Conservation (phyloP, 2,797 vertebrate species). For the Phrynocephalus vlangalii region DNA sequence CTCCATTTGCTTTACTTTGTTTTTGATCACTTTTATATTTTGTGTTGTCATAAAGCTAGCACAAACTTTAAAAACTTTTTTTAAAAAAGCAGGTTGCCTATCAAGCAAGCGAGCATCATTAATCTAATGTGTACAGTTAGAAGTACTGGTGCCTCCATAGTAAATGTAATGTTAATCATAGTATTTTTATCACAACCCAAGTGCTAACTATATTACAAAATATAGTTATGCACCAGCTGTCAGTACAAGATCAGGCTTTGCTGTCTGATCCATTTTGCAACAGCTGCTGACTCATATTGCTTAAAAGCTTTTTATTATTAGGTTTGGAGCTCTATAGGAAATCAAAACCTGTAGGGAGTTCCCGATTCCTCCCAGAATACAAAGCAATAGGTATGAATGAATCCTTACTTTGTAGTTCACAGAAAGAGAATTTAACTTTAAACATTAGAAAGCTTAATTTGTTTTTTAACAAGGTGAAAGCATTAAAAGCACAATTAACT, state of each 20-base stretch:
- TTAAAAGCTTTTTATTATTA: slow-evolving; percentile 35
- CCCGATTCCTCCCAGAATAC: slow-evolving; percentile 23
- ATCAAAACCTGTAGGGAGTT: slow-evolving; percentile 56
- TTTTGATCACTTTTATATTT: not conserved
- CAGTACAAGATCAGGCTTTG: slow-evolving; percentile 12
- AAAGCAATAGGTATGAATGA: slow-evolving; percentile 26
- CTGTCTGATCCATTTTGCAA: slow-evolving; percentile 8
- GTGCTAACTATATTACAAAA: slow-evolving; percentile 5
- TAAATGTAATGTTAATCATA: not conserved
- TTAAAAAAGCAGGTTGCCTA: not conserved
- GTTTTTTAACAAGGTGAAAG: not conserved
- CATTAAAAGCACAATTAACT: not conserved
- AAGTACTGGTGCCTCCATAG: not conserved
- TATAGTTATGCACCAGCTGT: slow-evolving; percentile 35
- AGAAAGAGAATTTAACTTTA: not conserved
- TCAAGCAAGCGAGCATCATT: not conserved
- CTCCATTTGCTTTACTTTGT: too few species aligned
- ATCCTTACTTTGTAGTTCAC: slow-evolving; percentile 17
- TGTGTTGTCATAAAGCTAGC: not conserved
- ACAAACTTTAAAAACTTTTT: not conserved
- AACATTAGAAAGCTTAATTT: slow-evolving; percentile 1
- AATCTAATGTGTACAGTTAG: slow-evolving; percentile 1
- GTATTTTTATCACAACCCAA: slow-evolving; percentile 25
- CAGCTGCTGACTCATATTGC: slow-evolving; percentile 43
- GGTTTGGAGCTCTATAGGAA: slow-evolving; percentile 41